phyloP scores from a whole-genome alignment of 2,888 invertebrate genomes.

The Callosobruchus maculatus region DNA sequence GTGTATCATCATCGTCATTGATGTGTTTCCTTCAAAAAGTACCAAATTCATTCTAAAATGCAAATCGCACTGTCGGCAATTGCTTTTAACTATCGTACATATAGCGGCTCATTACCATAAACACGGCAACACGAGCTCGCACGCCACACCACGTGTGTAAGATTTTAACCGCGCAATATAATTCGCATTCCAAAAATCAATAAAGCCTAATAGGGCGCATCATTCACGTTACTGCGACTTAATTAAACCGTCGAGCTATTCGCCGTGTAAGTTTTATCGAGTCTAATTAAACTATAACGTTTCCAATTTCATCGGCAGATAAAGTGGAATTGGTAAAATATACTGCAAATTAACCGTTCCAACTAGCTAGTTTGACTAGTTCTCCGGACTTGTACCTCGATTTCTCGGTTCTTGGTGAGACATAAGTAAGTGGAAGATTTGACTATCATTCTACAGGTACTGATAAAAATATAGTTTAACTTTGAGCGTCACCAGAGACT shows the following conservation, averaged over 20 bases:
- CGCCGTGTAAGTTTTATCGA: slow-evolving; percentile 42
- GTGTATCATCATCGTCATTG: no score
- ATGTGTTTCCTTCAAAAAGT: no score
- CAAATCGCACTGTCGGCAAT: neutral
- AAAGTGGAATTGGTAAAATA: slow-evolving; percentile 38
- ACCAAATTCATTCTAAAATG: neutral
- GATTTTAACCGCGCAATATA: neutral
- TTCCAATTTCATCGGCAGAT: slow-evolving; percentile 42
- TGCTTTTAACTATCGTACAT: neutral
- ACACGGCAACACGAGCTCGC: neutral
- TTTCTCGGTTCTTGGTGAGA: neutral
- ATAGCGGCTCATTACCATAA: neutral
- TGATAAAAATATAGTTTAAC: no score
- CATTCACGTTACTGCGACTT: slow-evolving; percentile 43
- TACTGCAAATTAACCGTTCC: slow-evolving; percentile 27
- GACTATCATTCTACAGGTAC: neutral
- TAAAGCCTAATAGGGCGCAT: slow-evolving; percentile 35
- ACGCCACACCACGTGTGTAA: neutral
- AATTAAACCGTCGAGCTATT: slow-evolving; percentile 42
- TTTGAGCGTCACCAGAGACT: no score
- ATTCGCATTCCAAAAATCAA: slow-evolving; percentile 35
- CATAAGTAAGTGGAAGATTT: neutral
- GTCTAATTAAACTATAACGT: slow-evolving; percentile 45
- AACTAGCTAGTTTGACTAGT: neutral
- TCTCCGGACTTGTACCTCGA: neutral